Base-by-base conservation (phyloP, 1,140 invertebrate species). In the Agrilus planipennis region DNA sequence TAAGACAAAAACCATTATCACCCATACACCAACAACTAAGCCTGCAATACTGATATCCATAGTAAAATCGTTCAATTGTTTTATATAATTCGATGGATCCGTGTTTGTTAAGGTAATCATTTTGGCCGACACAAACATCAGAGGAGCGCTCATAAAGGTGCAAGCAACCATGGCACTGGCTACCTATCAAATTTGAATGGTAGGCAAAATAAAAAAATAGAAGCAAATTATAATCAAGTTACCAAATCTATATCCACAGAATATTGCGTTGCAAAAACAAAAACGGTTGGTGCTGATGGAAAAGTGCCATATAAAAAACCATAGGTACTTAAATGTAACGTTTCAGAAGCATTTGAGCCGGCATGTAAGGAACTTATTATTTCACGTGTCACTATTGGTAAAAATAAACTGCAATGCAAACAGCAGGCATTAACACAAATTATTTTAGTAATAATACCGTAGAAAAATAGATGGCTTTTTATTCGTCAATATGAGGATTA, bases 291-390 rank as follows among this genome's bases (percentile, higher is more conserved):
- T 18, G 92, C 91, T 22, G 90, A 81, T 1, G 92, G 93, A 61
- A 96, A 87, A 1, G 89, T 95, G 36, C 93, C 92, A 63, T 97
- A 97, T 0, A 97, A 70, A 68, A 96, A 97, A 0, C 85, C 91
- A 64, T 89, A 96, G 34, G 88, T 93, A 49, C 85, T 87, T 18
- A 90, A 69, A 46, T 88, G 81, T 15, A 73, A 65, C 1, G 84
- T 89, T 43, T 86, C 81, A 29, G 76, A 77, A 28, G 70, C 62
- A 55, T 80, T 78, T 1, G 49, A 57, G 1, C 82, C 82, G 25
- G 79, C 68, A 25, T 83, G 65, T 15, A 89, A 60, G 11, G 86
- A 62, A 55, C 78, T 83, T 0, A 91, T 79, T 17, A 85, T 75
- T 67, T 94, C 86, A 54, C 90, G 73, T 51, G 83, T 87, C 1